Base-by-base conservation (phyloP, 1,140 invertebrate species). In the Dinoponera quadriceps region DNA sequence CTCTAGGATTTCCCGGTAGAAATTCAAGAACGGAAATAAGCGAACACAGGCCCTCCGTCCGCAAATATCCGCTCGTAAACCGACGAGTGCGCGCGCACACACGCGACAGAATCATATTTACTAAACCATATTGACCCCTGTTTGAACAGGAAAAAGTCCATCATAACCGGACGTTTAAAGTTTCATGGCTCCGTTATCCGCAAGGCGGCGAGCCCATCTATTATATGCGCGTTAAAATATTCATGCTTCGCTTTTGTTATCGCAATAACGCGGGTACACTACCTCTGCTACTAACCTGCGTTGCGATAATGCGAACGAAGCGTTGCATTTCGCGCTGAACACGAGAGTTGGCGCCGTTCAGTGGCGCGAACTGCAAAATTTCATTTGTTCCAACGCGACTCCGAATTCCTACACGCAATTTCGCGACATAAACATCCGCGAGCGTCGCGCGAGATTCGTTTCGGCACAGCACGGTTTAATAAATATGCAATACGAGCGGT, bases 11-110 rank as follows among this genome's bases (percentile, higher is more conserved):
- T 3, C 18, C 4, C 9, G 4, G 33, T 1, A 51, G 27, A 65
- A 77, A 51, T 38, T 66, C 29, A 77, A 77, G 49, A 77, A 77
- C 44, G 27, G 20, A 77, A 77, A 38, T 68, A 38, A 65, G 44
- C 20, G 16, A 33, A 62, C 44, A 16, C 11, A 65, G n/a, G 16
- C 25, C 38, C 33, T 49, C 33, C 29, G 33, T 60, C 22, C 38
- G 72, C 38, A 75, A 49, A 75, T 75, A 63, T 49, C 57, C 55
- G 13, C 27, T 49, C 18, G 33, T 62, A 75, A 63, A 63, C 3
- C 9, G 25, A 3, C 18, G 38, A 29, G 38, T 49, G 27, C 20
- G 25, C 20, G 25, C 13, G 3, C 33, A 59, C 27, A 1, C 29
- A 38, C 22, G 54, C 27, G 38, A 74, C 4, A 63, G 18, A 62